phyloP scores from a whole-genome alignment of 2,888 invertebrate species.

The Hedya salicella region DNA sequence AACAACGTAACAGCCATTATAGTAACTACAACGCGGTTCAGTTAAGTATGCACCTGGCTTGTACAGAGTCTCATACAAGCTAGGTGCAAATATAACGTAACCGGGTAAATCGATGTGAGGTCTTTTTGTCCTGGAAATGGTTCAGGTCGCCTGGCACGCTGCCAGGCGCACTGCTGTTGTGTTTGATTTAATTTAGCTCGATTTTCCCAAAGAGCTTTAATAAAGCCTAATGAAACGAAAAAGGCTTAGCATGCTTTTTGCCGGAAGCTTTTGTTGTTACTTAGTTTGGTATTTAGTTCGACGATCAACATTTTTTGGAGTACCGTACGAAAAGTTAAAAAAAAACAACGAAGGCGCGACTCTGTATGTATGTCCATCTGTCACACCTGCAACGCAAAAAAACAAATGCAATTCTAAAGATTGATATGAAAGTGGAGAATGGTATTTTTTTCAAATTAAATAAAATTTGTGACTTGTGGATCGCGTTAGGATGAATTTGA shows the following conservation, averaged over 20 bases:
- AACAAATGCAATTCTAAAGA: too few species aligned
- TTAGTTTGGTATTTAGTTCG: conserved; percentile 8
- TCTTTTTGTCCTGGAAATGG: conserved; percentile 4
- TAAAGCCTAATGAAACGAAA: conserved; percentile 50
- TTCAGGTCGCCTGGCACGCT: conserved; percentile 52
- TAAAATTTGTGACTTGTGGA: too few species aligned
- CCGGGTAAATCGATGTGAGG: conserved; percentile 12
- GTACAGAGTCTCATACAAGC: background rate
- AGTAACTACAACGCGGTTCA: background rate
- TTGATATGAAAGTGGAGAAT: too few species aligned
- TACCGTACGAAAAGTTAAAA: too few species aligned
- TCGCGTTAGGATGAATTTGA: too few species aligned
- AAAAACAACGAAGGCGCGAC: too few species aligned
- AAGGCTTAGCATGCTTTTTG: conserved; percentile 34
- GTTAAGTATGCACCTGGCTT: background rate
- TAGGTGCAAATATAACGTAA: background rate
- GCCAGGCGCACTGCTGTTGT: conserved; percentile 59
- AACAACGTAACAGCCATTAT: background rate
- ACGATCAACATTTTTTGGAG: background rate
- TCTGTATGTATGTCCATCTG: too few species aligned
- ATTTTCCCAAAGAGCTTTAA: conserved; percentile 51
- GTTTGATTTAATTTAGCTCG: conserved; percentile 59
- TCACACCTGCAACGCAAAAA: too few species aligned
- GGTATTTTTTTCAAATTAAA: too few species aligned
- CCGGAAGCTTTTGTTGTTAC: background rate